Base-by-base conservation (phyloP, 2,113 vertebrate species). In the Casuarius casuarius region DNA sequence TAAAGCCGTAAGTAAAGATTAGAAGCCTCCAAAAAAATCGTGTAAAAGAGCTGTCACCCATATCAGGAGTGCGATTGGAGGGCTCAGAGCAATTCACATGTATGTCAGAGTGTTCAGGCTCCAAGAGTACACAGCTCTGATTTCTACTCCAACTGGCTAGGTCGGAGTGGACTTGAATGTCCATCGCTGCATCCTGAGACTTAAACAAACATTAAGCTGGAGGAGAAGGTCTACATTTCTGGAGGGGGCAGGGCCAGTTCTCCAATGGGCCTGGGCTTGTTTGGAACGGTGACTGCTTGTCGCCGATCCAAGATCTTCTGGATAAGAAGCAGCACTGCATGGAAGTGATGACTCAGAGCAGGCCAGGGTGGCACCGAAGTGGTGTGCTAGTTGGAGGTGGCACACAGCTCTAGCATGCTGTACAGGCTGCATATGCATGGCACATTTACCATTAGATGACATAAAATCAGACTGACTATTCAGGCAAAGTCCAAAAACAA, bases 261-360 rank as follows among this genome's bases (percentile, higher is more conserved):
- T 35, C n/a, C 74, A 17, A 4, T 0, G 3, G 31, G 5, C 38
- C 89, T n/a, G n/a, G 29, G 66, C 38, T 46, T 21, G 2, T 88
- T 52, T 75, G 76, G 62, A 10, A 0, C 1, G 16, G 68, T 21
- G 29, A 8, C 38, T 19, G 11, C 1, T 2, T 3, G 1, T 20
- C 12, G 8, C 26, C 20, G n/a, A 23, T 62, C 76, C 65, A 84
- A 31, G 76, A 9, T 62, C 23, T 49, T 72, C 63, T 46, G 59
- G 54, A 6, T 23, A 40, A 77, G 67, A 9, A 25, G 51, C 48
- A 83, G 44, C 31, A 2, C 23, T 16, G 18, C 12, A 51, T 29
- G 48, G 62, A 63, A 46, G n/a, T 42, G 20, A 3, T 15, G 52
- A 31, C 33, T 38, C 51, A 10, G 42, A 33, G 63, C 0, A 0